A percentile compares a stretch with the other conserved stretches of the same genome.
Evolutionary conservation across 1,140 invertebrate genomes (phyloP).

Genomic region (Neodiprion lecontei): DNA sequence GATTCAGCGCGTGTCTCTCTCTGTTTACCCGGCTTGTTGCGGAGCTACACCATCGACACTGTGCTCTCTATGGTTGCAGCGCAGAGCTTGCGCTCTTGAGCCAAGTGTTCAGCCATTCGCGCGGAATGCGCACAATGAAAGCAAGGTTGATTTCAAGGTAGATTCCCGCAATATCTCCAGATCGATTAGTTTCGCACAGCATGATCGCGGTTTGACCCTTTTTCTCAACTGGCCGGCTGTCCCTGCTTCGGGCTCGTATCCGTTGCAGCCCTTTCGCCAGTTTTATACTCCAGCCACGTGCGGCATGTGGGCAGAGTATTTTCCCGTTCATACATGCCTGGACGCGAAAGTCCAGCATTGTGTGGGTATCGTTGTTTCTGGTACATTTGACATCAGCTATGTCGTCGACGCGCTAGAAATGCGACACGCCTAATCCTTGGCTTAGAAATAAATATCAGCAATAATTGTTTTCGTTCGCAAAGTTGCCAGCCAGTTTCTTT

Average conservation of each 20-base stretch:
- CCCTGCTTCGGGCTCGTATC: too few species aligned
- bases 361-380: too few species aligned
- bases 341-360: too few species aligned
- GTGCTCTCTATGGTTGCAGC: not conserved
- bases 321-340: too few species aligned
- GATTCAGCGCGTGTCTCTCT: not conserved
- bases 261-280: too few species aligned
- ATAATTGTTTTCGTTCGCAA: slow-evolving; percentile 1
- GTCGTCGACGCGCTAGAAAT: not conserved
- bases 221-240: too few species aligned
- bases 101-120: slow-evolving; percentile 18
- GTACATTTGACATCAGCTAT: too few species aligned
- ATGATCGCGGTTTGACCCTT: too few species aligned
- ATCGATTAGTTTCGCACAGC: slow-evolving; percentile 37
- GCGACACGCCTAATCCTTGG: not conserved
- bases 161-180: slow-evolving; percentile 45
- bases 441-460: slow-evolving; percentile 4
- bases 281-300: too few species aligned
- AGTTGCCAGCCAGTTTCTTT: not conserved
- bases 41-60: not conserved
- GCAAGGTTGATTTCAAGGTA: slow-evolving; percentile 55
- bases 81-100: not conserved
- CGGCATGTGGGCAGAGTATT: too few species aligned
- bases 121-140: slow-evolving; percentile 53
- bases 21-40: not conserved